These are phyloP conservation scores for Molossus alvarezi DNA, from an alignment of 2,797 vertebrate species.

Conservation along the genomic window DNA sequence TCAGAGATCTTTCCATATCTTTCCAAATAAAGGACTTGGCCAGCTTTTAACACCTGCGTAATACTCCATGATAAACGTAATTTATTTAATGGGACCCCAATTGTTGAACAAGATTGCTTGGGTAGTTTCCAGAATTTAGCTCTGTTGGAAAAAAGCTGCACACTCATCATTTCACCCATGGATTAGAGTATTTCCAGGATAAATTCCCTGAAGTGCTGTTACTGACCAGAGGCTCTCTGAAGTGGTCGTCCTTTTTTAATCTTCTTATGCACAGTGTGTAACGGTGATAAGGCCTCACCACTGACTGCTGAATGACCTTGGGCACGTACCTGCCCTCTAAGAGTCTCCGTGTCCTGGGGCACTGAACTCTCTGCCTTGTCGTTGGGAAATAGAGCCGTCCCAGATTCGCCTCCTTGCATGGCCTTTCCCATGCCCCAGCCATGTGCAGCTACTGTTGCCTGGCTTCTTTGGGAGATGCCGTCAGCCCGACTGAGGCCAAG, in stretches of 20 bases:
- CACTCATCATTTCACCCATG: neutral
- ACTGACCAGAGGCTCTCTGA: neutral
- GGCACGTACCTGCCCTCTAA: neutral
- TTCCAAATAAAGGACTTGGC: neutral
- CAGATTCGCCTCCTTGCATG: neutral
- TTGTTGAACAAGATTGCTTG: neutral
- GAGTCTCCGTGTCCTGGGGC: neutral
- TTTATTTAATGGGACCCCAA: neutral
- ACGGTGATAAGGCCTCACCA: neutral
- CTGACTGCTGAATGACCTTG: neutral
- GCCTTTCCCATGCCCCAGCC: slow-evolving; percentile 52
- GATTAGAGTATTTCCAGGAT: neutral
- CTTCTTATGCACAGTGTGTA: neutral
- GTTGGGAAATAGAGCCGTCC: neutral
- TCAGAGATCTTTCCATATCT: neutral
- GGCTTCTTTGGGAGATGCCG: slow-evolving; percentile 15
- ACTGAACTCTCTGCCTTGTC: neutral
- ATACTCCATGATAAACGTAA: neutral
- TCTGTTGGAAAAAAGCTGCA: neutral
- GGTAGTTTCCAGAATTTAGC: neutral
- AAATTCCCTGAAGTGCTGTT: neutral
- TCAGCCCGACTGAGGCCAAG: neutral
- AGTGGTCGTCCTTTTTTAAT: neutral
- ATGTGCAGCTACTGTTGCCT: neutral
- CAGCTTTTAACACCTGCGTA: accelerated